Evolutionary conservation across 2,888 invertebrate species (phyloP).

Genomic region (Ametastegia equiseti): DNA sequence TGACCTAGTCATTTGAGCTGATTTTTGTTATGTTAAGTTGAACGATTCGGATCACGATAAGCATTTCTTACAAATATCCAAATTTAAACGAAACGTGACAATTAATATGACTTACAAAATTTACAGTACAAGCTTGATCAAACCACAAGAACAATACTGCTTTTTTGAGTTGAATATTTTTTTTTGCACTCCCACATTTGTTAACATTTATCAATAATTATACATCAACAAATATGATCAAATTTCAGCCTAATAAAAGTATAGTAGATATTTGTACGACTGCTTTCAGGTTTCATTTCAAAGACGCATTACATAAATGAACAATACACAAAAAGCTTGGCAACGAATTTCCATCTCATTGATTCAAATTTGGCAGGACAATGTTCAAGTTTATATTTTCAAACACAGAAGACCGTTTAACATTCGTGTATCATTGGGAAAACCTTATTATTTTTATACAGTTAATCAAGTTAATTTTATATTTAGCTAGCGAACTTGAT

Average conservation of each 20-base stretch:
- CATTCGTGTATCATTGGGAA: slow-evolving; percentile 37
- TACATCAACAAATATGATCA: background rate
- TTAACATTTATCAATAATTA: background rate
- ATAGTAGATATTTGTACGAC: background rate
- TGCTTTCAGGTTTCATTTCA: background rate
- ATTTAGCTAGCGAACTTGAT: background rate
- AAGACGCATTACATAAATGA: background rate
- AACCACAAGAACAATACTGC: background rate
- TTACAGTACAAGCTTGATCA: slow-evolving; percentile 4
- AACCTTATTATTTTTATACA: background rate
- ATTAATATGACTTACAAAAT: background rate
- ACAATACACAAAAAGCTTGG: background rate
- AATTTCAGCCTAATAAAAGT: background rate
- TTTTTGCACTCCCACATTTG: background rate
- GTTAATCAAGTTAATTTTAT: background rate
- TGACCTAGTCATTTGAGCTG: background rate
- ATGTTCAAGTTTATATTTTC: slow-evolving; percentile 1
- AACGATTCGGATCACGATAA: slow-evolving; percentile 14
- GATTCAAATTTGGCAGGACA: slow-evolving; percentile 7
- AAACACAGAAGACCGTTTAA: slow-evolving; percentile 19
- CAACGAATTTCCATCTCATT: background rate
- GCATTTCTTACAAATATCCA: slow-evolving; percentile 11
- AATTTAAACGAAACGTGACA: background rate
- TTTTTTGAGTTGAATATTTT: background rate
- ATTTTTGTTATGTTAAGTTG: background rate